phyloP scores from a whole-genome alignment of 2,888 invertebrate genomes.

The Oscheius myriophilus region DNA sequence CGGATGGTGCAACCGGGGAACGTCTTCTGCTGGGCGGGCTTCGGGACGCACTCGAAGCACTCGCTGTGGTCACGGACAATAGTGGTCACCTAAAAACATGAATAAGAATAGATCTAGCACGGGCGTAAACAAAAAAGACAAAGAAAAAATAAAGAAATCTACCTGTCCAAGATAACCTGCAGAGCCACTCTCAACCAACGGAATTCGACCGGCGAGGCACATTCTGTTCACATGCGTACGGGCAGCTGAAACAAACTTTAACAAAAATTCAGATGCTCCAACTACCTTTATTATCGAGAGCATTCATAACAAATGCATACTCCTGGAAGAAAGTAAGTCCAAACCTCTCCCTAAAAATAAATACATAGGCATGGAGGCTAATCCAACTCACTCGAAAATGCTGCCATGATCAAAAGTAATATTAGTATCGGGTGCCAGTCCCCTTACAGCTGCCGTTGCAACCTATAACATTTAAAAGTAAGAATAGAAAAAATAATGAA shows the following conservation, averaged over 20 bases:
- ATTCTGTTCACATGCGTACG: constrained; percentile 98
- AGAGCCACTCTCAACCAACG: constrained; percentile 95
- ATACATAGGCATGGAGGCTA: not conserved
- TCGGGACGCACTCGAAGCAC: constrained; percentile 95
- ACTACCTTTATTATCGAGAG: constrained; percentile 88
- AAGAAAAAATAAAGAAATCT: not conserved
- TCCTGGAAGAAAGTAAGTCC: constrained; percentile 89
- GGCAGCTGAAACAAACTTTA: constrained; percentile 77
- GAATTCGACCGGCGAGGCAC: constrained; percentile 93
- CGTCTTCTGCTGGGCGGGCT: constrained; percentile 80
- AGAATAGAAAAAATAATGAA: constrained; percentile 6
- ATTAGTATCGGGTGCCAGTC: constrained; percentile 70
- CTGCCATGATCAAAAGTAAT: constrained; percentile 84
- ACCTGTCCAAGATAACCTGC: constrained; percentile 93
- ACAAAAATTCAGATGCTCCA: not conserved
- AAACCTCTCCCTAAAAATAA: constrained; percentile 75
- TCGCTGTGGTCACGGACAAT: constrained; percentile 84
- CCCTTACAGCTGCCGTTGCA: constrained; percentile 59
- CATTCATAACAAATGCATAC: constrained; percentile 92
- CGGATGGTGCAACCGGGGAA: constrained; percentile 98
- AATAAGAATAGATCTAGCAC: not conserved
- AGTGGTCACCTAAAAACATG: constrained; percentile 46
- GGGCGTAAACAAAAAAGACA: not conserved
- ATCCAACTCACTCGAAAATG: constrained; percentile 75
- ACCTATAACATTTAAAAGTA: constrained; percentile 39